These are phyloP conservation scores for fruit fly (Drosophila melanogaster) DNA, from an alignment of 1,140 invertebrate genomes.

Conservation along the genomic window DNA sequence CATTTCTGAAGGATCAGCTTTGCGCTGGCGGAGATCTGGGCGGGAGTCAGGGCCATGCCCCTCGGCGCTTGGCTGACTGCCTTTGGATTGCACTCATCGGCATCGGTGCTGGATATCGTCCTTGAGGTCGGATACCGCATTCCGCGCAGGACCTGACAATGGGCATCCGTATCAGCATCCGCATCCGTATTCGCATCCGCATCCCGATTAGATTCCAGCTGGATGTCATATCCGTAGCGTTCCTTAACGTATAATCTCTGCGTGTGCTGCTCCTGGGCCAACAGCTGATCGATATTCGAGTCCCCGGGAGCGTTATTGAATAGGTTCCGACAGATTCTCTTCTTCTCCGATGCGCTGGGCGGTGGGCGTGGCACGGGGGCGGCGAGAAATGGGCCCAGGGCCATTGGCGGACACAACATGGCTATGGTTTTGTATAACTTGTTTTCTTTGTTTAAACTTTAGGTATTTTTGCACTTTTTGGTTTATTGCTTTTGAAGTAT, in stretches of 20 bases:
- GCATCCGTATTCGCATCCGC: not conserved
- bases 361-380: not conserved
- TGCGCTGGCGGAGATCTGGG: slow-evolving; percentile 27
- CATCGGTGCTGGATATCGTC: not conserved
- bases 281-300: slow-evolving; percentile 13
- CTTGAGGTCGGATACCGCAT: not conserved
- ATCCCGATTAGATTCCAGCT: not conserved
- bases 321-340: slow-evolving; percentile 33
- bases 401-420: slow-evolving; percentile 12
- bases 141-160: not conserved
- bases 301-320: slow-evolving; percentile 23
- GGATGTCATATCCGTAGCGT: slow-evolving; percentile 28
- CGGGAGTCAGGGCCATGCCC: slow-evolving; percentile 7
- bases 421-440: not conserved
- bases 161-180: not conserved
- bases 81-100: slow-evolving; percentile 5
- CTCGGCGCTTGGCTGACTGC: not conserved
- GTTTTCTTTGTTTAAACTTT: slow-evolving; percentile 16
- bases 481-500: slow-evolving; percentile 20
- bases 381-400: slow-evolving; percentile 1
- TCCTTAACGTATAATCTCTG: not conserved
- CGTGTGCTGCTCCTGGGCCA: slow-evolving; percentile 20
- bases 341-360: slow-evolving; percentile 5
- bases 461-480: slow-evolving; percentile 10
- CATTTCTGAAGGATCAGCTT: slow-evolving; percentile 9